Evolutionary conservation across 2,797 vertebrate genomes (phyloP).

Genomic region (Brachyrhaphis roseni): DNA sequence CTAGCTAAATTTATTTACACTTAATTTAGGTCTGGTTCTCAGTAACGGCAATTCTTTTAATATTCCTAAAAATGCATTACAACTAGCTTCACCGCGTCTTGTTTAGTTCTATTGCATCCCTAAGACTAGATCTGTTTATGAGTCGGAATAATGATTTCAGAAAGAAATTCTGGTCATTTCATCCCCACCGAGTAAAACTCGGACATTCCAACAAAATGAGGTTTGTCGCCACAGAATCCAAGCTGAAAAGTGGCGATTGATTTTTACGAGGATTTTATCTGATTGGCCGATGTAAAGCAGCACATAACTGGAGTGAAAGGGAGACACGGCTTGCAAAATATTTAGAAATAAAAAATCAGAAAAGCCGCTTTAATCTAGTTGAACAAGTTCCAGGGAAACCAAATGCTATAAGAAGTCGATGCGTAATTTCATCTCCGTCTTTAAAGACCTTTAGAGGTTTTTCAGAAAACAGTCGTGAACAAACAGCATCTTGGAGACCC

Average conservation of each 20-base stretch:
- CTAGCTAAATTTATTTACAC: conserved; percentile 1
- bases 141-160: not conserved
- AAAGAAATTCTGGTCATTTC: not conserved
- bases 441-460: not conserved
- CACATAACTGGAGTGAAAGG: not conserved
- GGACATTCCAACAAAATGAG: not conserved
- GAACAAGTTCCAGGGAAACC: not conserved
- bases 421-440: not conserved
- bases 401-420: not conserved
- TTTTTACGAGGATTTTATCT: not conserved
- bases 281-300: not conserved
- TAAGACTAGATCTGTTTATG: not conserved
- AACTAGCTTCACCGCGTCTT: not conserved
- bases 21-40: conserved; percentile 1
- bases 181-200: not conserved
- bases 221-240: not conserved
- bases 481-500: not conserved
- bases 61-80: not conserved
- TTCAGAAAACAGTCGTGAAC: not conserved
- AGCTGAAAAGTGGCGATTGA: not conserved
- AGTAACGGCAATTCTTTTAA: not conserved
- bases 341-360: not conserved
- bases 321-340: not conserved
- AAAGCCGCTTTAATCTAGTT: not conserved
- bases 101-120: not conserved